Percentiles rank a stretch among this genome's conserved stretches.
Conservation (phyloP, 2,113 vertebrate species). For the Lanius collurio region DNA sequence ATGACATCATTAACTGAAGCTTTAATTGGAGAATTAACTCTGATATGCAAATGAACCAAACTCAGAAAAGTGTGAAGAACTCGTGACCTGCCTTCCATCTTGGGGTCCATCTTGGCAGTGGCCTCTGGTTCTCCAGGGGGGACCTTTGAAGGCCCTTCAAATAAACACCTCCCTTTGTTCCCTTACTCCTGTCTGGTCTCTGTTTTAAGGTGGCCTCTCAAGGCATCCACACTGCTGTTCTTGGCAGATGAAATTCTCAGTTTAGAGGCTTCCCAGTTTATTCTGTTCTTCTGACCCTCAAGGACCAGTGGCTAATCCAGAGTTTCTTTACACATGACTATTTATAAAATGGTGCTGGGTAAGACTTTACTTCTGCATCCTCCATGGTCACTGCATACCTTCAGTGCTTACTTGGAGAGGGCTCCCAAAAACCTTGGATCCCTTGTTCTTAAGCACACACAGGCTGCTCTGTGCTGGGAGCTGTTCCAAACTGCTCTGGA, state of each 20-base stretch:
- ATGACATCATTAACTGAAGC: no score
- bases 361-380: not conserved
- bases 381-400: not conserved
- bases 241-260: not conserved
- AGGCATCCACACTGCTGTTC: not conserved
- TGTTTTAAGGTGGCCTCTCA: no score
- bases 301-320: not conserved
- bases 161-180: no score
- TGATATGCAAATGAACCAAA: no score
- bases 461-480: not conserved
- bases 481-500: not conserved
- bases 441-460: not conserved
- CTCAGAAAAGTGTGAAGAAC: no score
- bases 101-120: no score
- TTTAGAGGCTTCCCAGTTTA: not conserved
- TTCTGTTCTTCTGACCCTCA: not conserved
- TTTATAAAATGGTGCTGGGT: not conserved
- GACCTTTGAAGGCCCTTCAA: no score
- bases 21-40: no score
- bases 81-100: no score
- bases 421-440: not conserved
- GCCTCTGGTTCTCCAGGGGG: no score
- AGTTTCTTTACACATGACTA: not conserved
- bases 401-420: not conserved
- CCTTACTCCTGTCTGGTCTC: no score